Percentiles rank a stretch among this genome's conserved stretches.
Conservation (phyloP, 1,140 invertebrate species). For the Aphelenchoides fujianensis region DNA sequence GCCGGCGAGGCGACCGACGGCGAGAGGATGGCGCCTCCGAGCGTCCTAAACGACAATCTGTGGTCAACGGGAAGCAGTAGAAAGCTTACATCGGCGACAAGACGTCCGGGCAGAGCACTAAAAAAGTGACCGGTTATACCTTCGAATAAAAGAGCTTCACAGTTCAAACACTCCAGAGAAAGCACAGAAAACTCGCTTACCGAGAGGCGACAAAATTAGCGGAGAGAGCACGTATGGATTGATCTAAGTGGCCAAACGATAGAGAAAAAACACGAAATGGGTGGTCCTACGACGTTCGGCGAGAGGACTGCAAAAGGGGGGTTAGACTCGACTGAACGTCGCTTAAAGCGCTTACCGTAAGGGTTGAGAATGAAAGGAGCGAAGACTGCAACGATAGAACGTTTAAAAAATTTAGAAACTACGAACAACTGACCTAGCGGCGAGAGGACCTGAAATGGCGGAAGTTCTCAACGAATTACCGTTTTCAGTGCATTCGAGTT, state of each 20-base stretch:
- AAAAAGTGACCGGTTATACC: slow-evolving; percentile 10
- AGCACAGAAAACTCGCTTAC: background rate
- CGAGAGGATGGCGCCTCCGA: slow-evolving; percentile 39
- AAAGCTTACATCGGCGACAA: slow-evolving; percentile 32
- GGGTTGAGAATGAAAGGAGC: slow-evolving; percentile 55
- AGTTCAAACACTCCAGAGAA: background rate
- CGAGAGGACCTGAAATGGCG: background rate
- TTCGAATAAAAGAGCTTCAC: slow-evolving; percentile 33
- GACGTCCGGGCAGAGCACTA: slow-evolving; percentile 46
- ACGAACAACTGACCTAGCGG: background rate
- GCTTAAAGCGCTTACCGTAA: slow-evolving; percentile 9
- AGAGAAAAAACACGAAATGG: too few species aligned
- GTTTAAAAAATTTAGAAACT: background rate
- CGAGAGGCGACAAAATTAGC: slow-evolving; percentile 33
- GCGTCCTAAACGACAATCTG: slow-evolving; percentile 17
- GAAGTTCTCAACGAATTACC: too few species aligned
- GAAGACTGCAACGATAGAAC: slow-evolving; percentile 41
- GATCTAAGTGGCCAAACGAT: too few species aligned
- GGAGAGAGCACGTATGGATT: slow-evolving; percentile 42
- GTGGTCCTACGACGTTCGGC: slow-evolving; percentile 57
- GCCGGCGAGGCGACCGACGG: slow-evolving; percentile 53
- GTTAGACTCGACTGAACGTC: too few species aligned
- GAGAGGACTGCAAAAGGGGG: slow-evolving; percentile 47
- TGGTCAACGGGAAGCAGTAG: too few species aligned
- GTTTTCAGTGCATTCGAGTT: too few species aligned